A percentile compares a stretch with the other conserved stretches of the same genome.
These are phyloP conservation scores for Phortica okadai DNA, from an alignment of 2,888 invertebrate genomes.

Conservation along the genomic window DNA sequence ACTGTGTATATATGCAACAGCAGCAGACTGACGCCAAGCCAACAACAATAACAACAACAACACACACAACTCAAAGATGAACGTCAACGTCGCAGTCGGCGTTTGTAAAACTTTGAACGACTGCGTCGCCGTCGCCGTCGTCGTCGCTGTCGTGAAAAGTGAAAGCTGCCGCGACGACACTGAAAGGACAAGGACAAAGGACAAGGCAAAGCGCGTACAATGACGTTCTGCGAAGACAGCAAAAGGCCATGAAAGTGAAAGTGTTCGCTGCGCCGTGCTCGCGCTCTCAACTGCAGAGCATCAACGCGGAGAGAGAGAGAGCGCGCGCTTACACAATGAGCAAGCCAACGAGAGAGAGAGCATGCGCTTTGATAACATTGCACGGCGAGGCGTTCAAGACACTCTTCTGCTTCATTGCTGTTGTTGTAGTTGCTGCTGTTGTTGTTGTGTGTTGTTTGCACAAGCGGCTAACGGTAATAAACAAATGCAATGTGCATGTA, in stretches of 20 bases:
- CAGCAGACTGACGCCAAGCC: conserved; percentile 3
- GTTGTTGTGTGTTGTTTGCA: neutral
- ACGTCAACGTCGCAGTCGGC: neutral
- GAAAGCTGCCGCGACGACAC: conserved; percentile 49
- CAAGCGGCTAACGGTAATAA: conserved; percentile 33
- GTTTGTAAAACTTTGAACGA: conserved; percentile 40
- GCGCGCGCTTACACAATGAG: neutral
- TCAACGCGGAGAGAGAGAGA: neutral
- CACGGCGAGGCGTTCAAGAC: neutral
- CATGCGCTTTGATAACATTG: conserved; percentile 3
- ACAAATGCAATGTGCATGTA: conserved; percentile 47
- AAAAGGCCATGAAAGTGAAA: conserved; percentile 47
- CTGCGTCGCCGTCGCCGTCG: neutral
- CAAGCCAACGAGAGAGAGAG: neutral
- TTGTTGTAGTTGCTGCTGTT: no score
- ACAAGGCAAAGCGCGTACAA: conserved; percentile 53
- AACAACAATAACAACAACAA: neutral
- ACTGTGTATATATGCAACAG: conserved; percentile 13
- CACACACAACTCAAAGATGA: neutral
- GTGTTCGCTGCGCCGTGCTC: neutral
- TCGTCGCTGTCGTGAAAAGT: conserved; percentile 62
- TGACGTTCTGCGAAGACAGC: conserved; percentile 6
- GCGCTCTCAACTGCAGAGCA: neutral
- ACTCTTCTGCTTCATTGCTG: no score
- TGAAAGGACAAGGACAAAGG: conserved; percentile 57